Conservation (phyloP, 2,113 vertebrate genomes). For the Lamprologus ornatipinnis region DNA sequence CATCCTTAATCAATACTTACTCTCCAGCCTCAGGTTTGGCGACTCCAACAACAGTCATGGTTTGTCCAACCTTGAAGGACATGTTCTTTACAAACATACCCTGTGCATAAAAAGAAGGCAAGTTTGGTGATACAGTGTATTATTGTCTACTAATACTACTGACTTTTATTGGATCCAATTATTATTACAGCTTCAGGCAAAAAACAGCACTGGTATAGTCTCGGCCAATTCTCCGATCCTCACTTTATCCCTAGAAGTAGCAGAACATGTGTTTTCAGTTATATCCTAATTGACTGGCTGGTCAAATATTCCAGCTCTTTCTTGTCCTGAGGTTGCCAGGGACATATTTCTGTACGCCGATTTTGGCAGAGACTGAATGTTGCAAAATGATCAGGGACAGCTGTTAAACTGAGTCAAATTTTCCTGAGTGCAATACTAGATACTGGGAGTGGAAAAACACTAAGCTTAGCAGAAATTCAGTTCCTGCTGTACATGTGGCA, state of each 20-base stretch:
- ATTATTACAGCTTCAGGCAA: background rate
- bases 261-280: conserved; percentile 57
- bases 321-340: background rate
- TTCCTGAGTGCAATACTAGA: background rate
- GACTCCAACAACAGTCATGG: conserved; percentile 62
- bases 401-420: conserved; percentile 1
- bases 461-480: background rate
- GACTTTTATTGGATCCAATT: background rate
- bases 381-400: background rate
- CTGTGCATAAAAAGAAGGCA: conserved; percentile 18
- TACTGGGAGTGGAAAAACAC: background rate
- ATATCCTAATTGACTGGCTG: background rate
- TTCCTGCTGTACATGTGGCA: conserved; percentile 12
- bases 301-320: conserved; percentile 23
- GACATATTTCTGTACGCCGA: background rate
- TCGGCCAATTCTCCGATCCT: background rate
- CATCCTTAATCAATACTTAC: conserved; percentile 36
- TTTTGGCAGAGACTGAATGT: conserved; percentile 3
- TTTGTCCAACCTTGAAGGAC: conserved; percentile 75
- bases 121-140: background rate
- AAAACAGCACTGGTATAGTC: background rate
- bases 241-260: background rate
- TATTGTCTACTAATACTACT: background rate
- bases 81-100: conserved; percentile 63
- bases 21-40: conserved; percentile 39